Percentiles rank a stretch among this genome's conserved stretches.
phyloP scores from a whole-genome alignment of 2,797 vertebrate genomes.

The Notamacropus eugenii region DNA sequence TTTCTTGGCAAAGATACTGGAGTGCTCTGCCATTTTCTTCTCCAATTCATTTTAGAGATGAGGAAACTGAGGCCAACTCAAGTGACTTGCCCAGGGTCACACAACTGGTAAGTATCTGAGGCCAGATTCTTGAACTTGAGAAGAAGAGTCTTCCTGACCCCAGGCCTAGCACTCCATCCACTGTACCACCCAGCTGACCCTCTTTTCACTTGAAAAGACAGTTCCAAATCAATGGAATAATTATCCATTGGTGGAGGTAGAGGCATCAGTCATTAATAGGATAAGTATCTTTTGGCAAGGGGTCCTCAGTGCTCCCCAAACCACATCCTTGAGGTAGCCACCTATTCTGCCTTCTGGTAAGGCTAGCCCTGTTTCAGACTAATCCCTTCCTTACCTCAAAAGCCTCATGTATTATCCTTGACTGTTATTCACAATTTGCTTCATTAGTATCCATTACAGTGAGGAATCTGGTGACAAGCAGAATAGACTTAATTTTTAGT shows the following conservation, averaged over 20 bases:
- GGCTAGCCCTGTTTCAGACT: no score
- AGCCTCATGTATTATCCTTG: background rate
- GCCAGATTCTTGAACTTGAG: background rate
- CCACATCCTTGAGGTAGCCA: fast-evolving
- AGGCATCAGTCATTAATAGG: background rate
- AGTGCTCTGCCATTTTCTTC: no score
- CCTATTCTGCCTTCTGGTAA: background rate
- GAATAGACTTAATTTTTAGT: conserved; percentile 22
- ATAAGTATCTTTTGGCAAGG: background rate
- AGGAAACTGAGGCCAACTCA: background rate
- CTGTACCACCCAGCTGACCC: background rate
- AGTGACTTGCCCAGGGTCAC: background rate
- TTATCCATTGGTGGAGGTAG: no score
- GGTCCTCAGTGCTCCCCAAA: background rate
- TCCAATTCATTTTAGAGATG: background rate
- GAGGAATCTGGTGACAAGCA: background rate
- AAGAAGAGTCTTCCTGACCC: background rate
- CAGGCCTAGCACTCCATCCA: background rate
- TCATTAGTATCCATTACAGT: background rate
- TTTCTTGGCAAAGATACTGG: no score
- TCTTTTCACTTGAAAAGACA: background rate
- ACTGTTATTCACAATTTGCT: background rate
- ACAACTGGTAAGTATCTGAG: background rate
- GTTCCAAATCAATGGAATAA: background rate
- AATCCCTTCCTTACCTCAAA: background rate